Percentiles rank a stretch among this genome's conserved stretches.
phyloP scores from a whole-genome alignment of 2,113 vertebrate species.

The Peromyscus leucopus region DNA sequence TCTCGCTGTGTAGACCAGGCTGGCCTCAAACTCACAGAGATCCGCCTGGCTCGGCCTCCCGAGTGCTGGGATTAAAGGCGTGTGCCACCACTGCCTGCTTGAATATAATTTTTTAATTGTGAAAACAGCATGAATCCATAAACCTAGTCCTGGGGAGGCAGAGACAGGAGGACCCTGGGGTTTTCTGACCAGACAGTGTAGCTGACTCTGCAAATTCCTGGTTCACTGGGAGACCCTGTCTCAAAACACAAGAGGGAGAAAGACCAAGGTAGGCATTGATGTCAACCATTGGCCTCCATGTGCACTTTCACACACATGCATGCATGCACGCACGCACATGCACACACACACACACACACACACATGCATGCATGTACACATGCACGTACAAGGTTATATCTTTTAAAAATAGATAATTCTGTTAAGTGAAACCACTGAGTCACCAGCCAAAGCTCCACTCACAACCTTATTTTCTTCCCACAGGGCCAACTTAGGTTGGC shows the following conservation, averaged over 20 bases:
- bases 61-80: too few relatives aligned
- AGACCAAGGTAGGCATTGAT: neutral
- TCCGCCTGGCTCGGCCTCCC: too few relatives aligned
- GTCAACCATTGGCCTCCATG: neutral
- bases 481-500: neutral
- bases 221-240: neutral
- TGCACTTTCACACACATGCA: neutral
- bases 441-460: neutral
- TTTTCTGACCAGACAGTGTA: neutral
- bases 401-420: conserved; percentile 35
- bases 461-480: neutral
- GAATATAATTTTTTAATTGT: neutral
- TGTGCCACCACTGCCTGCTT: too few relatives aligned
- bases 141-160: neutral
- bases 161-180: neutral
- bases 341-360: neutral
- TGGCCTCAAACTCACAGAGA: too few relatives aligned
- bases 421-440: neutral
- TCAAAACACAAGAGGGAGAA: neutral
- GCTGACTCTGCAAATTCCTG: neutral
- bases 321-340: neutral
- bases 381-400: neutral
- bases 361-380: neutral
- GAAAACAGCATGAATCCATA: neutral
- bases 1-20: too few relatives aligned